Evolutionary conservation across 2,797 vertebrate species (phyloP).

Genomic region (Pangasius sanitwongsei): DNA sequence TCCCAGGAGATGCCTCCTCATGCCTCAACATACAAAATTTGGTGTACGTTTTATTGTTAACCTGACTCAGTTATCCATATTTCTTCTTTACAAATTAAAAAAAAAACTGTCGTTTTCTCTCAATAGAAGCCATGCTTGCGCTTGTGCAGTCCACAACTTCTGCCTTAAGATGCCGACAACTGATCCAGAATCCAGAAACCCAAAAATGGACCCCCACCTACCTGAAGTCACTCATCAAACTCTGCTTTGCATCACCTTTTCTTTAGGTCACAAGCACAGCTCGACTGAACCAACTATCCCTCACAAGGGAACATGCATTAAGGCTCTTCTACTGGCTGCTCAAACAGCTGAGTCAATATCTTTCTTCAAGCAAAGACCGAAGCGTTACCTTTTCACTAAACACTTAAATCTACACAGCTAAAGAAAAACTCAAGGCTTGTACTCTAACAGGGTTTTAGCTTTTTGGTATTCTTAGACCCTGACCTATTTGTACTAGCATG

Average conservation of each 20-base stretch:
- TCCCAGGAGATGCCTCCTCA: neutral
- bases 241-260: neutral
- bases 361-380: neutral
- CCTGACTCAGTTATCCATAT: no score
- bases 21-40: neutral
- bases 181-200: neutral
- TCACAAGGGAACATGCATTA: neutral
- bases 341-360: neutral
- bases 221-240: neutral
- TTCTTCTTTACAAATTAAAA: neutral
- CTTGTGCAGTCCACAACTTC: neutral
- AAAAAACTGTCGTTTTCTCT: neutral
- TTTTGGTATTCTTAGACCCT: conserved; percentile 8
- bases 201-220: neutral
- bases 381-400: neutral
- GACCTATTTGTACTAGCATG: conserved; percentile 5
- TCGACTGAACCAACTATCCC: neutral
- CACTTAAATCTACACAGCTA: conserved; percentile 2
- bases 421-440: neutral
- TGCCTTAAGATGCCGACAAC: neutral
- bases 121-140: no score
- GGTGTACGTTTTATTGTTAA: neutral
- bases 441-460: neutral
- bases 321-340: neutral
- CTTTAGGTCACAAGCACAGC: neutral